phyloP scores from a whole-genome alignment of 1,140 invertebrate genomes.

The Varroa destructor region DNA sequence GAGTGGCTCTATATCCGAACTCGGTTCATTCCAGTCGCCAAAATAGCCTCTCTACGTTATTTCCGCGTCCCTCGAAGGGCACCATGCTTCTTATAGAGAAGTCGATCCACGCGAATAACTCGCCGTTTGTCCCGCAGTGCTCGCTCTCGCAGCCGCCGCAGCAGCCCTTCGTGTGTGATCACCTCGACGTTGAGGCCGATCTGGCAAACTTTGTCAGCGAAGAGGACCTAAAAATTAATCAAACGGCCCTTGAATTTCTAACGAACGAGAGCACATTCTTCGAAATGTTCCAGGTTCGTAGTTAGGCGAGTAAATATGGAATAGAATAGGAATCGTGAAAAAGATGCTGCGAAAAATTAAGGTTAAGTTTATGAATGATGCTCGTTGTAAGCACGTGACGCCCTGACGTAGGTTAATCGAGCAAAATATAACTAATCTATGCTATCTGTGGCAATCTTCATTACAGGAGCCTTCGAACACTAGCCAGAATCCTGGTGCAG shows the following conservation, averaged over 20 bases:
- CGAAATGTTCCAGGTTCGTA: slow-evolving; percentile 22
- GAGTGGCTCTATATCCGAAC: no score
- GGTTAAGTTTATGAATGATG: no score
- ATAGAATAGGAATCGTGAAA: no score
- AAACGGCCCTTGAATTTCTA: slow-evolving; percentile 16
- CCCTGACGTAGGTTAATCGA: no score
- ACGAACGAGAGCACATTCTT: slow-evolving; percentile 4
- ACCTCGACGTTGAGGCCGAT: slow-evolving; percentile 25
- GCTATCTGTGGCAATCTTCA: not conserved
- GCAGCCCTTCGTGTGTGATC: slow-evolving; percentile 12
- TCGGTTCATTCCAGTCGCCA: slow-evolving; percentile 10
- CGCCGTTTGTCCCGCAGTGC: slow-evolving; percentile 19
- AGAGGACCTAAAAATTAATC: slow-evolving; percentile 21
- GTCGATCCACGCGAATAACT: not conserved
- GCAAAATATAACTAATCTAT: no score
- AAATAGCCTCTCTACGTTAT: slow-evolving; percentile 13
- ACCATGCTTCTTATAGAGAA: slow-evolving; percentile 23
- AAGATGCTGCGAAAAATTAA: no score
- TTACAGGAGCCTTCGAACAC: slow-evolving; percentile 19
- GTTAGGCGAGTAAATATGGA: no score
- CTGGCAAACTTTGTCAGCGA: slow-evolving; percentile 28
- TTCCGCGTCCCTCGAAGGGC: slow-evolving; percentile 16
- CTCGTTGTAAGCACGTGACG: no score
- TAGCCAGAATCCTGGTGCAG: not conserved
- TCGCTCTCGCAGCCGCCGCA: slow-evolving; percentile 7